Conservation (phyloP, 2,888 invertebrate genomes). For the Leptura quadrifasciata region DNA sequence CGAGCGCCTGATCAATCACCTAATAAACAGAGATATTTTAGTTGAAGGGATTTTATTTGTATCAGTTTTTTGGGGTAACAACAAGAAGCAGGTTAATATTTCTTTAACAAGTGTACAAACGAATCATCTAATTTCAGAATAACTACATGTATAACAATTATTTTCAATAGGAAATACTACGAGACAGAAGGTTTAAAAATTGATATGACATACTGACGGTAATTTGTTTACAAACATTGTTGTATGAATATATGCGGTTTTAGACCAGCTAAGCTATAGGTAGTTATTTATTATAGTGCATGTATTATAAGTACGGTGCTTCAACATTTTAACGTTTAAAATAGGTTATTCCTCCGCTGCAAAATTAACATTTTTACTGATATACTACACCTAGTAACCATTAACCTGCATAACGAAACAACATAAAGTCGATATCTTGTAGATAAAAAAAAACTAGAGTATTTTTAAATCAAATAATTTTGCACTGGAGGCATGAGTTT, state of each 20-base stretch:
- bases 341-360: conserved; percentile 22
- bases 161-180: neutral
- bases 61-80: no score
- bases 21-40: no score
- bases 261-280: conserved; percentile 58
- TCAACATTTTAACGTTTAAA: conserved; percentile 53
- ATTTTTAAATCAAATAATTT: conserved; percentile 18
- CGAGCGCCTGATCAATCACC: no score
- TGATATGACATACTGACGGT: conserved; percentile 14
- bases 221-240: conserved; percentile 29
- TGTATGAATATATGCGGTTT: conserved; percentile 39
- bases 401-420: neutral
- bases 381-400: conserved; percentile 6
- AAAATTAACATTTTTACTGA: conserved; percentile 23
- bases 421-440: neutral
- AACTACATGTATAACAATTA: no score
- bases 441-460: conserved; percentile 8
- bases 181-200: neutral
- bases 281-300: conserved; percentile 55
- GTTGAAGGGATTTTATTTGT: no score
- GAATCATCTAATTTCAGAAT: no score
- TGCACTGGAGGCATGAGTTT: conserved; percentile 14
- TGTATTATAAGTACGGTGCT: conserved; percentile 57
- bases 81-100: no score
- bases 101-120: no score